Evolutionary conservation across 2,888 invertebrate genomes (phyloP).

Genomic region (Prionchulus punctatus): DNA sequence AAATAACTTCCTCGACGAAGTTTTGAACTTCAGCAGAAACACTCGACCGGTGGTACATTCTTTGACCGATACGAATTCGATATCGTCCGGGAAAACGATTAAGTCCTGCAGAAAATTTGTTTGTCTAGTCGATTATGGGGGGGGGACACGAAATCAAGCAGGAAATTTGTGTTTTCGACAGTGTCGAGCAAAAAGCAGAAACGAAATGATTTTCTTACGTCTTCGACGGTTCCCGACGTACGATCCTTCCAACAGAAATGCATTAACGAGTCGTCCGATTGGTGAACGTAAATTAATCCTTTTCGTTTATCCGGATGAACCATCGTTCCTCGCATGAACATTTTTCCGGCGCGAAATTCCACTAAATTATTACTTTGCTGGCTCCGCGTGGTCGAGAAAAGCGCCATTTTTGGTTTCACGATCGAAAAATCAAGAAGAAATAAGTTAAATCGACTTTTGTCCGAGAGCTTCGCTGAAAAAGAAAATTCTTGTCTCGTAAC

Average conservation of each 20-base stretch:
- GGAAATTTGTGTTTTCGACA: no score
- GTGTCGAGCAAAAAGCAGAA: no score
- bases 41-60: conserved; percentile 93
- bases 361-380: conserved; percentile 71
- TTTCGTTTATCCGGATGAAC: conserved; percentile 50
- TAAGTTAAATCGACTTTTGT: no score
- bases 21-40: conserved; percentile 86
- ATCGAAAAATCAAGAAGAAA: no score
- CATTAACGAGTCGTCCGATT: conserved; percentile 90
- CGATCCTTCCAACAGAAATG: conserved; percentile 99
- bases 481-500: no score
- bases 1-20: conserved; percentile 75
- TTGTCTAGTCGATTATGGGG: no score
- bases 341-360: conserved; percentile 85
- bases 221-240: conserved; percentile 73
- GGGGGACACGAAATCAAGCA: no score
- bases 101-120: conserved; percentile 59
- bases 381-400: conserved; percentile 50
- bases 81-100: conserved; percentile 95
- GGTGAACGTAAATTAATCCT: conserved; percentile 81
- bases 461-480: no score
- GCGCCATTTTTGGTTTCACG: conserved; percentile 26
- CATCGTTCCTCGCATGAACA: conserved; percentile 83
- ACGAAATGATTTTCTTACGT: conserved; percentile 44
- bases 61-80: conserved; percentile 80